phyloP scores from a whole-genome alignment of 2,113 vertebrate genomes.

The Nothocercus julius region DNA sequence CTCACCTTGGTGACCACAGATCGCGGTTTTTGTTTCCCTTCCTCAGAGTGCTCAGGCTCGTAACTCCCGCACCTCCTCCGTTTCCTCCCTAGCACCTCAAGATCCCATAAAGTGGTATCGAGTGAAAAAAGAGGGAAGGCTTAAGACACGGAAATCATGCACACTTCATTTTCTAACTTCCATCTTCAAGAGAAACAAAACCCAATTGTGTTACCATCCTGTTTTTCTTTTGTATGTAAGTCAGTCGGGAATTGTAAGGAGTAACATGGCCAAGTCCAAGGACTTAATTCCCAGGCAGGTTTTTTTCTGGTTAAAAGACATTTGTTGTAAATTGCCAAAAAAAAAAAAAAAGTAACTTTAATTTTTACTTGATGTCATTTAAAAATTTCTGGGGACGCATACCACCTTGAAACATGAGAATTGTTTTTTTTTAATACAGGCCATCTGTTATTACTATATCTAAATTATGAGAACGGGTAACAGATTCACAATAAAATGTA shows the following conservation, averaged over 20 bases:
- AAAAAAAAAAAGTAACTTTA: not conserved
- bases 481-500: not conserved
- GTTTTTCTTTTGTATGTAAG: not conserved
- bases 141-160: not conserved
- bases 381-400: not conserved
- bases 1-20: rapidly evolving
- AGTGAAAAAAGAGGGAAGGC: not conserved
- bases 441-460: not conserved
- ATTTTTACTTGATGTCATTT: not conserved
- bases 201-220: not conserved
- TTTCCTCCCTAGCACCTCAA: not conserved
- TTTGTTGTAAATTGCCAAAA: not conserved
- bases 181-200: not conserved
- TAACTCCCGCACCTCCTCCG: not conserved
- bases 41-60: not conserved
- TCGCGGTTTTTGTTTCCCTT: not conserved
- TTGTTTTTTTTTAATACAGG: not conserved
- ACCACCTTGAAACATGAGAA: not conserved
- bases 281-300: not conserved
- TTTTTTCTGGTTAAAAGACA: not conserved
- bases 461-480: not conserved
- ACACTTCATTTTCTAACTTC: not conserved
- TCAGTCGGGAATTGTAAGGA: not conserved
- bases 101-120: not conserved
- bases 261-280: not conserved